Base-by-base conservation (phyloP, 1,140 invertebrate genomes). In the Bilobella aurantiaca region DNA sequence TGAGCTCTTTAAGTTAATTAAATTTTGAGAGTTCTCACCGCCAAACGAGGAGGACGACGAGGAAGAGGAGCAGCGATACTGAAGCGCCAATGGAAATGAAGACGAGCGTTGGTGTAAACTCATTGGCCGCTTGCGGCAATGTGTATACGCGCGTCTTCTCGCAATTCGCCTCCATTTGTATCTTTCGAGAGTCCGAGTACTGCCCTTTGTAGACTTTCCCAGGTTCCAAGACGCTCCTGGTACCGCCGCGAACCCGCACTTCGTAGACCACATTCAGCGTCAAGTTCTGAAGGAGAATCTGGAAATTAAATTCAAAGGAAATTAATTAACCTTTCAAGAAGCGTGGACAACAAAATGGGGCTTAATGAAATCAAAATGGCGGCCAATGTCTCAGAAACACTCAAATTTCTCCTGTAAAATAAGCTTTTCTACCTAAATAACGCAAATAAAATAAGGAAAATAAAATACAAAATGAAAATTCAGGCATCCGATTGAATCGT, bases 231-330 rank as follows among this genome's bases (percentile, higher is more conserved):
- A 83, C 80, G 75, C 87, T 89, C 60, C 80, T 79, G 2, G 87
- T 86, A 18, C 84, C 85, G 32, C 84, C 88, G 65, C 83, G 81
- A 31, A 91, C 81, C 77, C 84, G 83, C 27, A 90, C 81, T 76
- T 89, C 86, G 76, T 90, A 90, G 74, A 86, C 79, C 0, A 82
- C 82, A 75, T 89, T 84, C 67, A 84, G 83, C 58, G 87, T 88
- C 62, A 90, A 78, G 76, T 91, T 90, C 62, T 82, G 81, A 67
- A 89, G 81, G 42, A 83, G 79, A 76, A 84, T 84, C 86, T 89
- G 78, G 30, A 82, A 81, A 58, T 42, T 12, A 42, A 63, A 57
- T 67, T 69, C 63, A 63, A 31, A 32, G 21, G 14, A 27, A 18
- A 65, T 29, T 42, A 61, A n/a, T n/a, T n/a, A n/a, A n/a, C n/a